Conservation (phyloP, 1,140 invertebrate species). For the Scaptomyza hsui region DNA sequence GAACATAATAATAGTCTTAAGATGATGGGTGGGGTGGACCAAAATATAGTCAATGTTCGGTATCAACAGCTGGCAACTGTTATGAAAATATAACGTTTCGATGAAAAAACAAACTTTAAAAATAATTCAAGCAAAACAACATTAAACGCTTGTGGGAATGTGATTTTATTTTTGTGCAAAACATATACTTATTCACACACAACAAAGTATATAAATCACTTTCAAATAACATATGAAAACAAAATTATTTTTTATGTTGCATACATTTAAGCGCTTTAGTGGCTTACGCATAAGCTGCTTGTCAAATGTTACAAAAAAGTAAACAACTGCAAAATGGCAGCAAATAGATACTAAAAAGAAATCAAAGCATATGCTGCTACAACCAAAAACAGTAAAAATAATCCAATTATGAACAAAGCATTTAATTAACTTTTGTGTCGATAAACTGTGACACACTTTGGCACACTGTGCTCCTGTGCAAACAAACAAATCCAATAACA, state of each 20-base stretch:
- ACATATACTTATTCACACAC: too few species aligned
- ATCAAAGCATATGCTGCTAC: not conserved
- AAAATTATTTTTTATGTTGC: slow-evolving; percentile 11
- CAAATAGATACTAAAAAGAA: not conserved
- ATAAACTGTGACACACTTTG: slow-evolving; percentile 10
- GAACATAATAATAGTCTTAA: not conserved
- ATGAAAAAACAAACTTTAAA: too few species aligned
- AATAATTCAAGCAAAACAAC: too few species aligned
- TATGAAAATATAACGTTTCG: not conserved
- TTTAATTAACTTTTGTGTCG: slow-evolving; percentile 74
- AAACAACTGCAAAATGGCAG: not conserved
- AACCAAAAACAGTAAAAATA: slow-evolving; percentile 44
- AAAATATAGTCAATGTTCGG: not conserved
- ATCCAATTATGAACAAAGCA: slow-evolving; percentile 68
- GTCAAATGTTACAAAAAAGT: not conserved
- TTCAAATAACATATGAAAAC: not conserved
- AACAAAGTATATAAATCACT: too few species aligned
- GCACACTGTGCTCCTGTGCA: not conserved
- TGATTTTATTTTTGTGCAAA: too few species aligned
- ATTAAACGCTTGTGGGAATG: too few species aligned
- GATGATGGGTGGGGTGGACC: not conserved
- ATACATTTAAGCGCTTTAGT: slow-evolving; percentile 18
- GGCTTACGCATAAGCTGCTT: slow-evolving; percentile 11
- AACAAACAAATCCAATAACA: slow-evolving; percentile 66
- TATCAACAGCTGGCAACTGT: not conserved